Evolutionary conservation across 2,113 vertebrate species (phyloP).

Genomic region (Felis catus): F.catus_Fca126_mat1.0 CM031412.1:235755501-235756000

Average conservation of each 20-base stretch:
- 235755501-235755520: too few relatives aligned
- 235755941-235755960: neutral
- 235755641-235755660: neutral
- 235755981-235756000: neutral
- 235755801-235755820: neutral
- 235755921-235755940: neutral
- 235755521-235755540: too few relatives aligned
- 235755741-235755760: neutral
- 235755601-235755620: neutral
- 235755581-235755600: neutral
- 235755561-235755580: too few relatives aligned
- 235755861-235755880: neutral
- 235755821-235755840: neutral
- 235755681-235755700: neutral
- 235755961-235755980: neutral
- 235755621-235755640: neutral
- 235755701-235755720: neutral
- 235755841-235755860: constrained; percentile 9
- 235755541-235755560: too few relatives aligned
- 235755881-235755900: neutral
- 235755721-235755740: constrained; percentile 25
- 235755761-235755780: constrained; percentile 40
- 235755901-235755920: neutral
- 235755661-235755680: neutral
- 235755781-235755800: neutral